phyloP scores from a whole-genome alignment of 1,140 invertebrate species.

The Drosophila ogumai region DNA sequence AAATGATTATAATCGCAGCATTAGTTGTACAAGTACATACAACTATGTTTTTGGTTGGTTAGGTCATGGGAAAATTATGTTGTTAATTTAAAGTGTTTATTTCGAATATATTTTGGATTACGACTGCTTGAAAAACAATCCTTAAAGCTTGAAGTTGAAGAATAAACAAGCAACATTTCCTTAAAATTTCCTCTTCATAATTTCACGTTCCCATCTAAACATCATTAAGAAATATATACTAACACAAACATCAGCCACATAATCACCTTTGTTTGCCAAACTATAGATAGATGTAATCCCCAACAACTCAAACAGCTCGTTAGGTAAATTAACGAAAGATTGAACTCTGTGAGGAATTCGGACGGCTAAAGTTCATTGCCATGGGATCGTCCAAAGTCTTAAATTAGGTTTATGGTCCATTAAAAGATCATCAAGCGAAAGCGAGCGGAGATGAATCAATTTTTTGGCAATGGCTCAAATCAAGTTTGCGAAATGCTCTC shows the following conservation, averaged over 20 bases:
- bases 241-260: constrained; percentile 7
- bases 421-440: constrained; percentile 34
- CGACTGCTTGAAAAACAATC: background rate
- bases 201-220: constrained; percentile 23
- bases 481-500: constrained; percentile 27
- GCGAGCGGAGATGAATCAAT: constrained; percentile 38
- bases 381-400: constrained; percentile 29
- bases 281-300: constrained; percentile 17
- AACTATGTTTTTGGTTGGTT: background rate
- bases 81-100: background rate
- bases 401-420: constrained; percentile 41
- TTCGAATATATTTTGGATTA: no score
- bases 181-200: background rate
- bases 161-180: background rate
- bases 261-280: constrained; percentile 21
- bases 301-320: constrained; percentile 22
- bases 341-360: constrained; percentile 7
- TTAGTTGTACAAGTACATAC: background rate
- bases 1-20: constrained; percentile 7
- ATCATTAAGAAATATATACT: constrained; percentile 21
- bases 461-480: constrained; percentile 35
- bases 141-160: background rate
- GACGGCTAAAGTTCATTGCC: constrained; percentile 34
- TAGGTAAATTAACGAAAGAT: constrained; percentile 26
- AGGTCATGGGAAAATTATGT: background rate